These are phyloP conservation scores for Dipodomys merriami DNA, from an alignment of 2,113 vertebrate species.

Conservation along the genomic window DNA sequence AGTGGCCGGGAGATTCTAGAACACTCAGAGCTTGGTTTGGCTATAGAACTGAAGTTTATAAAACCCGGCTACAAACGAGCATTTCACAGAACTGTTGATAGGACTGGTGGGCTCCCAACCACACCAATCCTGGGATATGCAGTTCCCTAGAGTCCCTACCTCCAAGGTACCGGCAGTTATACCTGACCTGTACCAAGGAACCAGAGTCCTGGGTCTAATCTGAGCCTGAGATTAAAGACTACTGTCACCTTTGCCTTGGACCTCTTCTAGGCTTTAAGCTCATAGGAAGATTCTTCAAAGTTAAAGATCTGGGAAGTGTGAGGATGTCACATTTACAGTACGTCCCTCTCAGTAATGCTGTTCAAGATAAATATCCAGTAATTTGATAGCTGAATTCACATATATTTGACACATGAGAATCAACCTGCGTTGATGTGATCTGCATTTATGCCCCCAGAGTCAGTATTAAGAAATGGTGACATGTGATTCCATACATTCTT, in stretches of 20 bases:
- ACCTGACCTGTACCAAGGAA: neutral
- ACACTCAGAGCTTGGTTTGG: conserved; percentile 65
- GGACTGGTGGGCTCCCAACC: conserved; percentile 63
- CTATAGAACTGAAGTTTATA: conserved; percentile 66
- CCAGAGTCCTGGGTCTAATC: conserved; percentile 55
- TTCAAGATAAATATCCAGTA: conserved; percentile 82
- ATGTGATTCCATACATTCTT: conserved; percentile 86
- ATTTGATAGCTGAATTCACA: conserved; percentile 80
- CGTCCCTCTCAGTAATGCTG: conserved; percentile 80
- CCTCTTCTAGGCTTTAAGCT: conserved; percentile 69
- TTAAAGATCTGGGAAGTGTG: conserved; percentile 65
- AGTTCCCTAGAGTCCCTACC: neutral
- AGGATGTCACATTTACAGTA: conserved; percentile 79
- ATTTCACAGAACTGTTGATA: conserved; percentile 69
- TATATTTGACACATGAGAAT: conserved; percentile 76
- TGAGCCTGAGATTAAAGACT: conserved; percentile 61
- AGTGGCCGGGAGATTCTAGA: conserved; percentile 36
- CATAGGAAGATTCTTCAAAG: conserved; percentile 64
- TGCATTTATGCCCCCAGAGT: conserved; percentile 80
- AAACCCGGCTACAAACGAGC: conserved; percentile 68
- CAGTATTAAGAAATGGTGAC: conserved; percentile 81
- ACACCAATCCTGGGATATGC: conserved; percentile 35
- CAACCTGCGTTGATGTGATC: conserved; percentile 79
- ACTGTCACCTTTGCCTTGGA: conserved; percentile 60
- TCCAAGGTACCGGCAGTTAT: conserved; percentile 30